Evolutionary conservation across 2,797 vertebrate genomes (phyloP).

Genomic region (Clamator glandarius): DNA sequence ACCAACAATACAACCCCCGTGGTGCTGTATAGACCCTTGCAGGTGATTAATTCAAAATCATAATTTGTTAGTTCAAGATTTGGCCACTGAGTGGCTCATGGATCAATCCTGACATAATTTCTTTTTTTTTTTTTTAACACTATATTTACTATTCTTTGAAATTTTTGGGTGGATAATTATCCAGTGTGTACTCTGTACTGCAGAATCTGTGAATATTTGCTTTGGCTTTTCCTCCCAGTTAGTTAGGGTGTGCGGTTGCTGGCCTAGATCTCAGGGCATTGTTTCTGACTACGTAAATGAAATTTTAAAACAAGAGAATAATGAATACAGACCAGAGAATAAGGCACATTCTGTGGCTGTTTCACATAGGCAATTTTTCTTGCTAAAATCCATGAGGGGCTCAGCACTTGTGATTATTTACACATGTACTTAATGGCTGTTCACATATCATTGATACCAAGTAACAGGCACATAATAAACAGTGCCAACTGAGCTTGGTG

Average conservation of each 20-base stretch:
- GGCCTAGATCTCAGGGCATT: slow-evolving; percentile 46
- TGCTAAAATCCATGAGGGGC: neutral
- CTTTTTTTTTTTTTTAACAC: neutral
- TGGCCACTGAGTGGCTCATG: neutral
- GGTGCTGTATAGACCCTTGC: rapidly evolving
- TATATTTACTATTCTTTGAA: neutral
- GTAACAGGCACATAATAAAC: neutral
- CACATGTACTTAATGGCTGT: neutral
- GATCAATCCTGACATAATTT: neutral
- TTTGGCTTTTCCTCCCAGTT: slow-evolving; percentile 57
- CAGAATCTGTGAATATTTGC: slow-evolving; percentile 54
- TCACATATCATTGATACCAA: neutral
- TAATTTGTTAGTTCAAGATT: neutral
- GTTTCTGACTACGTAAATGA: slow-evolving; percentile 59
- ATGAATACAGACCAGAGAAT: slow-evolving; percentile 52
- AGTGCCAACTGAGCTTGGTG: neutral
- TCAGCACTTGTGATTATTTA: slow-evolving; percentile 30
- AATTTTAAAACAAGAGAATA: slow-evolving; percentile 47
- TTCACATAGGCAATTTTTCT: slow-evolving; percentile 46
- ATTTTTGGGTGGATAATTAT: slow-evolving; percentile 7
- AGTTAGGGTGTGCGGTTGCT: slow-evolving; percentile 27
- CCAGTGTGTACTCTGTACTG: neutral
- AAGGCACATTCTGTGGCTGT: slow-evolving; percentile 57
- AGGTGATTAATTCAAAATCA: rapidly evolving
- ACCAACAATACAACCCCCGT: rapidly evolving